Evolutionary conservation across 2,888 invertebrate genomes (phyloP), one percentile per base, ranked within the genome.

Genomic region (Nomada ruficornis): DNA sequence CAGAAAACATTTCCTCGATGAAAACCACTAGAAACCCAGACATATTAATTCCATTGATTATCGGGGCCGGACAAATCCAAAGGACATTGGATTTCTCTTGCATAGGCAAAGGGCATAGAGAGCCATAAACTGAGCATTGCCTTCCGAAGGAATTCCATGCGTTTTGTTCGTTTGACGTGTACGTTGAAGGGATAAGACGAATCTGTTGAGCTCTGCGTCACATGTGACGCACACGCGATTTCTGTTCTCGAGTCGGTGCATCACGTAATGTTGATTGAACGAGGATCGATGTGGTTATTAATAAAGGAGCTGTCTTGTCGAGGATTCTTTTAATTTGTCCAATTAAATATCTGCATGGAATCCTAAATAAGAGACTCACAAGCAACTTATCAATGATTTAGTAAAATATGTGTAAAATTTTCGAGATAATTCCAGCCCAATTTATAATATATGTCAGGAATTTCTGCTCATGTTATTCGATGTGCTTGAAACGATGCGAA

Each of bases 221-320:
- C 42, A 29, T 36, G 15, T 60, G 62, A 67, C 55, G 67, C 47
- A 47, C 52, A 67, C 23, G n/a, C 15, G 60, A 62, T 50, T 75
- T 42, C 75, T 54, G n/a, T 42, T 50, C 11, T 18, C 20, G 15
- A n/a, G 47, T 9, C 29, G 15, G 5, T 20, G 15, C 15, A 10
- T 55, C 44, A 11, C 47, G 36, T 20, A 36, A 47, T 29, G 60
- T 29, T 65, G 60, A 77, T 75, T 26, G 60, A 47, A 60, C 20
- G 4, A 67, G 75, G 54, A 75, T 77, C 77, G 60, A 75, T 75
- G 36, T 36, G n/a, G 54, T 44, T 76, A 62, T 77, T 77, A 75
- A 67, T 77, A 77, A 54, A 54, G n/a, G n/a, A 15, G 54, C 10
- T 20, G 44, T 42, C 55, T 50, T 67, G 11, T 7, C 26, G 9